Evolutionary conservation across 2,113 vertebrate genomes (phyloP), one percentile per base, ranked within the genome.

Genomic region (Abramis brama): DNA sequence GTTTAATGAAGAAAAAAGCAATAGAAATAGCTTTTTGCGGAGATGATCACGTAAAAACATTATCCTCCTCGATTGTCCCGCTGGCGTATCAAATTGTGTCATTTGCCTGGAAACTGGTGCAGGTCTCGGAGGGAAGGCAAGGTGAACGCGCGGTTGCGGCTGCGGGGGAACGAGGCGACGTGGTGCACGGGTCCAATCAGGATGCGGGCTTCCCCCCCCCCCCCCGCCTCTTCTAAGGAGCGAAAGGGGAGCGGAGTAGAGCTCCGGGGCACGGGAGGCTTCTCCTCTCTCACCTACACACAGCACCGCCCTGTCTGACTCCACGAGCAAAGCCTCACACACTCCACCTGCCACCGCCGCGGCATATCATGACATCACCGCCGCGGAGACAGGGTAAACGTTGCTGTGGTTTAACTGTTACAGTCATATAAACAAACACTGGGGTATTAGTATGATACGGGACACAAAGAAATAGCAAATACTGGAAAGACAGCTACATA

Each of bases 31-130:
- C 93, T 91, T 87, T 82, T 87, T 85, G 91, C 92, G 87, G 90
- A 73, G 91, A 92, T 88, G 93, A 94, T 93, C 92, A 90, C 92
- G 92, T 84, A 90, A 93, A 94, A 94, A 95, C 92, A 94, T 95
- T 94, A 95, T 93, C 93, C 91, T 93, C 92, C 92, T 92, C 93
- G 93, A 94, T 94, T 92, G 92, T 93, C 93, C 91, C 90, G 77
- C 90, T 88, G 88, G 93, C 93, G 90, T 93, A 93, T 94, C 93
- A 93, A 95, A 95, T 94, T 91, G 93, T 94, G 93, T 93, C 92
- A 94, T 95, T 94, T 94, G 93, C 94, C 94, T 94, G 93, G 93
- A 95, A 95, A 95, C 93, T 94, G 91, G 93, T 55, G 92, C 93
- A 93, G 92, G 93, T 94, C 94, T 94, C 93, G 64, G 93, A 94